Evolutionary conservation across 2,797 vertebrate species (phyloP), one percentile per base, ranked within the genome.

Genomic region (Clamator glandarius): DNA sequence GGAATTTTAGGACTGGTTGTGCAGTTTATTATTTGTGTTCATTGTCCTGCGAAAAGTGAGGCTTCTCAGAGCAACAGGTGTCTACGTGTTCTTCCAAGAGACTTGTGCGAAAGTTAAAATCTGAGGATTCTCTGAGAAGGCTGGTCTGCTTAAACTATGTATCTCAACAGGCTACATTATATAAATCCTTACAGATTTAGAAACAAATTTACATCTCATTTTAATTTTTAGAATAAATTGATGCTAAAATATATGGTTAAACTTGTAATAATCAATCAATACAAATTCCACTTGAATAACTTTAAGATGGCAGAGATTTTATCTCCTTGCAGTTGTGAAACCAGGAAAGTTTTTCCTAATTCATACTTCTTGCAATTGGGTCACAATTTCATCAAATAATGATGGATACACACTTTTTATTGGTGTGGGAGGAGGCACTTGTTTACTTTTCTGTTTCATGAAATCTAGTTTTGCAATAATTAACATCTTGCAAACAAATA

Each of bases 21-120:
- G 46, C 9, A 41, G 41, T 42, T 94, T 35, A 17, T 21, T 72
- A 26, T 59, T 83, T 66, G 21, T 69, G 26, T 69, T 80, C 5
- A 1, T 36, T 58, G 16, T 35, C 31, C 80, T 16, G 21, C 35
- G 24, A 66, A 54, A 67, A 90, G 36, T 16, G 51, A 74, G 28
- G 31, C 46, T 78, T 73, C 39, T 80, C 29, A 59, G 69, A 94
- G 80, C 52, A 4, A 92, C 92, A 94, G 68, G 76, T 93, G 63
- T 26, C 57, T 42, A 1, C 4, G 2, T 41, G 19, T 42, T 79
- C 64, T 62, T 48, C 28, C 19, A 42, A 51, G 19, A 36, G 20
- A 12, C 21, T 80, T 51, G 51, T 24, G 50, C 44, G 62, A 25
- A 80, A 87, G 61, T 73, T 83, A 62, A 84, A 90, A 54, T 48